Evolutionary conservation across 2,888 invertebrate species (phyloP).

Genomic region (Peribatodes rhomboidaria): DNA sequence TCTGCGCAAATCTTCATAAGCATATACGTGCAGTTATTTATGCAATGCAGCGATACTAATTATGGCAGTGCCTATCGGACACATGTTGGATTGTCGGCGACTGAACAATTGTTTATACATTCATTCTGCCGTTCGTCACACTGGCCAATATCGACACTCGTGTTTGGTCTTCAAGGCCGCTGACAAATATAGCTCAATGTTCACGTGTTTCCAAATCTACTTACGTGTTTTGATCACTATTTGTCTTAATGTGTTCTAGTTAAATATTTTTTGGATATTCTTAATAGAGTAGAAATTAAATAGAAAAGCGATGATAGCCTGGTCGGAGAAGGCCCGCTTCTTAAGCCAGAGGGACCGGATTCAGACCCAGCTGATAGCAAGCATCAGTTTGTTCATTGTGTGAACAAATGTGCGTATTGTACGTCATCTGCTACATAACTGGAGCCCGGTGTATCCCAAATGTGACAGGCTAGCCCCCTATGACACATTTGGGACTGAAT

Average conservation of each 20-base stretch:
- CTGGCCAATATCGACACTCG: slow-evolving; percentile 60
- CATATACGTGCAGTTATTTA: slow-evolving; percentile 14
- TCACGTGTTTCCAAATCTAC: slow-evolving; percentile 16
- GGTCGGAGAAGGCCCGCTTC: no score
- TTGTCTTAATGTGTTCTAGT: neutral
- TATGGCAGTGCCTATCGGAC: slow-evolving; percentile 39
- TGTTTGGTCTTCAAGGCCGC: slow-evolving; percentile 67
- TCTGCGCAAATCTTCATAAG: neutral
- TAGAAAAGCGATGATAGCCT: no score
- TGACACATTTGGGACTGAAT: no score
- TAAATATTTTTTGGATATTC: no score
- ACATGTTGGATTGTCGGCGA: slow-evolving; percentile 47
- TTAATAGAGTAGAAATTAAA: no score
- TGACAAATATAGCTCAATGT: slow-evolving; percentile 19
- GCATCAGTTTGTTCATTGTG: no score
- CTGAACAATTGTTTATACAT: slow-evolving; percentile 67
- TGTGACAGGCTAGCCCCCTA: no score
- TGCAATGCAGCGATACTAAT: slow-evolving; percentile 21
- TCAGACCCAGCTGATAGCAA: no score
- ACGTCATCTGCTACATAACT: no score
- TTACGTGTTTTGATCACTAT: slow-evolving; percentile 1
- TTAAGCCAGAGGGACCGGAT: no score
- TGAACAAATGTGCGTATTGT: no score
- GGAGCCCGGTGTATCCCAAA: no score
- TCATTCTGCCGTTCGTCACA: slow-evolving; percentile 71